Base-by-base conservation (phyloP, 2,113 vertebrate species). In the Rhinolophus ferrumequinum region DNA sequence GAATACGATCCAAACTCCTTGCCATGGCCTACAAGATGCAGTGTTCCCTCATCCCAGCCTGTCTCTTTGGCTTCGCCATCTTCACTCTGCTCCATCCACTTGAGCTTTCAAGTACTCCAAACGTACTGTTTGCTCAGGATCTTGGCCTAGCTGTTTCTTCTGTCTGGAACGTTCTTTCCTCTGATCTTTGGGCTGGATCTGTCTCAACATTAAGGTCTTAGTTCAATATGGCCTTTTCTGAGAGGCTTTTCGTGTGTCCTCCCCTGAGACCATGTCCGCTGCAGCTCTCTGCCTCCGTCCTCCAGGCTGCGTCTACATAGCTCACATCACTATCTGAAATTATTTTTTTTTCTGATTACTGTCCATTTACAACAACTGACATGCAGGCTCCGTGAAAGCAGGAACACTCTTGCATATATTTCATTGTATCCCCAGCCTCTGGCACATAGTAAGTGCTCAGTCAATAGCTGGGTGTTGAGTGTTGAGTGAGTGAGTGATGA, bases 111-210 rank as follows among this genome's bases (percentile, higher is more conserved):
- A n/a, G 26, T 38, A 35, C 30, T 76, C 30, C 70, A 13, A 18
- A 88, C 6, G 1, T 8, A n/a, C 28, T 24, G 16, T 69, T 62
- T 33, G 50, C n/a, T 85, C 79, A 38, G 50, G 50, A 58, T 52
- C 16, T 92, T 93, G 90, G 69, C 87, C 56, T 73, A 35, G 18
- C 81, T 94, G 86, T 88, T 90, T 81, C 85, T 96, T 94, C 75
- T 90, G 33, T 86, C 81, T 82, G 87, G 88, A 89, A 90, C 9
- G 3, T 83, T 81, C 66, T 81, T 92, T 75, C 58, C 73, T 88
- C 81, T 82, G 60, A 86, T 70, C 56, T 90, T 88, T 79, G 77
- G 44, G 30, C 19, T 52, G 19, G 22, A 41, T 62, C 28, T 84
- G 77, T 93, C 60, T 81, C 50, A 64, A n/a, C 56, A 38, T 91